phyloP scores from a whole-genome alignment of 1,140 invertebrate genomes.

The Drosophila pectinifera region DNA sequence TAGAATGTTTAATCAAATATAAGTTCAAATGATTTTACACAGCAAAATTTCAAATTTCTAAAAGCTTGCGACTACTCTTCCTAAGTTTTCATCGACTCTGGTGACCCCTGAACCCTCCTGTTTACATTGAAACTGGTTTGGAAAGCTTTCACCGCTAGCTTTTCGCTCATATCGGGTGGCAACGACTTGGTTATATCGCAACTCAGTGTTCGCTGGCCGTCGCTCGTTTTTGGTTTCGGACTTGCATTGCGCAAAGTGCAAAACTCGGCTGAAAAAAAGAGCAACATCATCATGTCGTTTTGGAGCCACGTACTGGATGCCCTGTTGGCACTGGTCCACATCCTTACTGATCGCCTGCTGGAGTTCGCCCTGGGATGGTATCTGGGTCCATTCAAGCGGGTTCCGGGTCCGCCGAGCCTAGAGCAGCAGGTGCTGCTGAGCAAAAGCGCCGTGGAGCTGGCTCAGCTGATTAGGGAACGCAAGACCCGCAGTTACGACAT shows the following conservation, averaged over 20 bases:
- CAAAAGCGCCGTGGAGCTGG: constrained; percentile 88
- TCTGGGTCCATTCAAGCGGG: constrained; percentile 57
- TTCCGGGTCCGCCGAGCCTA: constrained; percentile 85
- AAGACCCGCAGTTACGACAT: constrained; percentile 89
- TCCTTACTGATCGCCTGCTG: constrained; percentile 65
- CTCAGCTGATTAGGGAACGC: constrained; percentile 88
- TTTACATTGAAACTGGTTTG: constrained; percentile 24
- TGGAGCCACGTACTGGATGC: constrained; percentile 51
- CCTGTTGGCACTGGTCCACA: constrained; percentile 63
- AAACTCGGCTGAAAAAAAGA: constrained; percentile 9
- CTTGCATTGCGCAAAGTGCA: constrained; percentile 47
- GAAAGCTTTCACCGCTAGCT: constrained; percentile 34
- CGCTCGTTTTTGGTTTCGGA: constrained; percentile 11
- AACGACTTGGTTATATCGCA: constrained; percentile 40
- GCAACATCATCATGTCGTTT: constrained; percentile 40
- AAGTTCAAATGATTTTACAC: no score
- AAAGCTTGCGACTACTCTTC: background rate
- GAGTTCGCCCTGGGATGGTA: constrained; percentile 74
- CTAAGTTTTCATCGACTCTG: background rate
- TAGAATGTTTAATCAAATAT: no score
- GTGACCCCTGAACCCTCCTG: constrained; percentile 1
- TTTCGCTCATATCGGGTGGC: constrained; percentile 32
- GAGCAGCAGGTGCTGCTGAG: constrained; percentile 86
- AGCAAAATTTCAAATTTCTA: background rate
- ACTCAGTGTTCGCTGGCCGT: constrained; percentile 6